phyloP scores from a whole-genome alignment of 64 coral and sea anemone genomes.

The Trachythela sp. region DNA sequence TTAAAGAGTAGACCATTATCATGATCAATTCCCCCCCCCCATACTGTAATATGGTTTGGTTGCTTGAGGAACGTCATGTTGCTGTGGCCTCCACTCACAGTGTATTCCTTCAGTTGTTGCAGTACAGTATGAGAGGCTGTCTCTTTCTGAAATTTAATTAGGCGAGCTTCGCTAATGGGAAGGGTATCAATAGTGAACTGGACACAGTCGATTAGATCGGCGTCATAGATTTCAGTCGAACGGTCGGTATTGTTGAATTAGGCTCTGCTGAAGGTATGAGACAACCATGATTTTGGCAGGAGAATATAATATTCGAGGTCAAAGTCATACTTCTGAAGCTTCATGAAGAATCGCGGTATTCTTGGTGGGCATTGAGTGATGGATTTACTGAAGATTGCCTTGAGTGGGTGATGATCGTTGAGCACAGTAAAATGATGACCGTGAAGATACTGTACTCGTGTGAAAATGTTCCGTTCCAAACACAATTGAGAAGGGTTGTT shows the following conservation, averaged over 20 bases:
- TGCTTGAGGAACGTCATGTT: neutral
- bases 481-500: no score
- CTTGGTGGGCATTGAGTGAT: neutral
- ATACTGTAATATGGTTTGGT: neutral
- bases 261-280: slow-evolving; percentile 24
- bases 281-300: slow-evolving; percentile 34
- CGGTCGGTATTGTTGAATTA: neutral
- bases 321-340: no score
- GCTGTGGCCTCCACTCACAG: neutral
- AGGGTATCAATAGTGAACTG: neutral
- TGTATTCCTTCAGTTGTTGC: neutral
- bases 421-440: neutral
- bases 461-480: neutral
- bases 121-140: neutral
- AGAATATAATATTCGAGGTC: neutral
- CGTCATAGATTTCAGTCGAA: neutral
- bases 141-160: neutral
- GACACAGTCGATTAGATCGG: neutral
- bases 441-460: neutral
- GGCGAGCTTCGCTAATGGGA: neutral
- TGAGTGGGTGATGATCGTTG: slow-evolving; percentile 9
- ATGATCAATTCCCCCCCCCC: neutral
- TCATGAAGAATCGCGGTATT: no score
- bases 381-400: neutral
- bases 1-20: neutral